A percentile compares a stretch with the other conserved stretches of the same genome.
These are phyloP conservation scores for Campoplex capitator DNA, from an alignment of 2,888 invertebrate genomes.

Conservation along the genomic window DNA sequence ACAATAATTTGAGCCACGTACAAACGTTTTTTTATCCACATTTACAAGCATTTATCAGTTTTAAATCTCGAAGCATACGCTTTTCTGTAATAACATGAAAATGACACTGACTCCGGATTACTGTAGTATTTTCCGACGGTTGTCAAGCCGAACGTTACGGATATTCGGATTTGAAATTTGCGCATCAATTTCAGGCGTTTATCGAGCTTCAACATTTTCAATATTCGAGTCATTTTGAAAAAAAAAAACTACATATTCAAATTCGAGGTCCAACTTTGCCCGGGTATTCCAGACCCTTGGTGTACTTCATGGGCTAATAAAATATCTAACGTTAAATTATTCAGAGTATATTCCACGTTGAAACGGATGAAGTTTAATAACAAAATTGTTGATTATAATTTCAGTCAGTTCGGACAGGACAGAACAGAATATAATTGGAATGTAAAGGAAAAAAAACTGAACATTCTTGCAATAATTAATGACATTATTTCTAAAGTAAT, in stretches of 20 bases:
- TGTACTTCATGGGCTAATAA: neutral
- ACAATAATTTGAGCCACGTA: neutral
- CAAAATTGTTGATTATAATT: neutral
- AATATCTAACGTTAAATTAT: conserved; percentile 32
- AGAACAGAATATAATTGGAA: too few species aligned
- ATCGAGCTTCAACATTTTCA: too few species aligned
- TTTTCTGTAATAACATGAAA: neutral
- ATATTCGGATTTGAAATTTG: neutral
- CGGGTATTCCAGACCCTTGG: neutral
- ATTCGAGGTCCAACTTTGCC: neutral
- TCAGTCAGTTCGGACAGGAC: neutral
- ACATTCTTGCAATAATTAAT: neutral
- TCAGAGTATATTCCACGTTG: neutral
- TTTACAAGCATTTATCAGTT: neutral
- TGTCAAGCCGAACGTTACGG: neutral
- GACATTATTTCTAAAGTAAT: neutral
- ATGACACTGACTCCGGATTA: neutral
- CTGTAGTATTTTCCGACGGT: neutral
- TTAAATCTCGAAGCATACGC: neutral
- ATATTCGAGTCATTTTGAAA: neutral
- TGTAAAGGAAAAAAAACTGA: too few species aligned
- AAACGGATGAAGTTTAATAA: too few species aligned
- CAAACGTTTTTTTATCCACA: neutral
- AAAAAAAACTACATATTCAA: neutral
- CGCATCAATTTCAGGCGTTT: too few species aligned